phyloP scores from a whole-genome alignment of 1,140 invertebrate genomes.

The Mesaphorura yosii region DNA sequence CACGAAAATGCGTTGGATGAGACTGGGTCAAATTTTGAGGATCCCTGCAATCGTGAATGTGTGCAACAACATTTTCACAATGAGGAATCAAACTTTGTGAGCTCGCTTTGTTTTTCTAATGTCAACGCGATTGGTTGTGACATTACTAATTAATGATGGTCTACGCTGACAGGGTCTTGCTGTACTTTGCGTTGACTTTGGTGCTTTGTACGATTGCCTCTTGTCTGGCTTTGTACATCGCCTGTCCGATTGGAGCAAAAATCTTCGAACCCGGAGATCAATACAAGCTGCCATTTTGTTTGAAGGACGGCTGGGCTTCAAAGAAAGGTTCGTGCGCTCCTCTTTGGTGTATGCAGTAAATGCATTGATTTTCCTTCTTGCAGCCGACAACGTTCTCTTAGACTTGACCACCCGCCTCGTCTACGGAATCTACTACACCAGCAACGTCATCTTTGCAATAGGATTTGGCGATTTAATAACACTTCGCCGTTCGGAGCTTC shows the following conservation, averaged over 20 bases:
- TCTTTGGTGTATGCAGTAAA: background rate
- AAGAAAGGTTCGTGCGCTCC: conserved; percentile 3
- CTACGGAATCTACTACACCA: conserved; percentile 21
- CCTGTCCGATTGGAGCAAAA: conserved; percentile 15
- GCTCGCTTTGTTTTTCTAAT: background rate
- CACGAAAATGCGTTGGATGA: conserved; percentile 10
- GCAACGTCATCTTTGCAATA: conserved; percentile 23
- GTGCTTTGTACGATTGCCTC: conserved; percentile 9
- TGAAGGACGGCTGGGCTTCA: background rate
- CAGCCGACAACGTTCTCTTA: background rate
- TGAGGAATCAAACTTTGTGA: conserved; percentile 5
- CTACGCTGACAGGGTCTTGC: background rate
- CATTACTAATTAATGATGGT: background rate
- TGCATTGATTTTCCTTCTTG: background rate
- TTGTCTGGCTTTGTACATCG: conserved; percentile 6
- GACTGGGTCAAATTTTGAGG: conserved; percentile 19
- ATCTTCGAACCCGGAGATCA: conserved; percentile 12
- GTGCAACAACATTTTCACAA: conserved; percentile 10
- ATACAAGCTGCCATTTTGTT: conserved; percentile 11
- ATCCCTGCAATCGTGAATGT: conserved; percentile 15
- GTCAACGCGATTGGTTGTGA: background rate
- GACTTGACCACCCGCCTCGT: conserved; percentile 10
- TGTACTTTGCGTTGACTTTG: conserved; percentile 16
- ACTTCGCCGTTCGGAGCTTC: background rate
- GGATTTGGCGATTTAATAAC: conserved; percentile 17